Evolutionary conservation across 1,140 invertebrate species (phyloP).

Genomic region (Aleiodes sp.): DNA sequence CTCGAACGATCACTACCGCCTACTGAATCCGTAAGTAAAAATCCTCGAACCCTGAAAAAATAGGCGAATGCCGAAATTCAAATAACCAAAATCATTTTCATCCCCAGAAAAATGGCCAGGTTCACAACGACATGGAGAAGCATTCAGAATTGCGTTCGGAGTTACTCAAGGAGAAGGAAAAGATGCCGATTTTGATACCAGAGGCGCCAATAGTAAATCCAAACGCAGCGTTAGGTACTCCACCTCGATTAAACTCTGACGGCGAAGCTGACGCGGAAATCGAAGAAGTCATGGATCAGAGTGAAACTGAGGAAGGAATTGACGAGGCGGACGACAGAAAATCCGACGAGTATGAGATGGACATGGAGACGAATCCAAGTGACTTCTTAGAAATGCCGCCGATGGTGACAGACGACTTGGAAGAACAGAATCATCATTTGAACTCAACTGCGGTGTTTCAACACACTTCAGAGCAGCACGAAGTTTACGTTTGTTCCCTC

Average conservation of each 20-base stretch:
- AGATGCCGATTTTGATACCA: constrained; percentile 61
- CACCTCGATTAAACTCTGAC: constrained; percentile 62
- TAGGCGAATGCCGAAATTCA: not conserved
- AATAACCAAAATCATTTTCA: not conserved
- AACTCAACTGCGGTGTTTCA: constrained; percentile 45
- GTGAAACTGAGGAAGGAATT: constrained; percentile 57
- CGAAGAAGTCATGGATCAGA: constrained; percentile 58
- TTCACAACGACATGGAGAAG: constrained; percentile 32
- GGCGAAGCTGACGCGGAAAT: constrained; percentile 58
- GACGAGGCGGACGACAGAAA: constrained; percentile 58
- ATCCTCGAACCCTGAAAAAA: too few relatives aligned
- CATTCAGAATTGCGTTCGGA: constrained; percentile 51
- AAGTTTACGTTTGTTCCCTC: constrained; percentile 65
- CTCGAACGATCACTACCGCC: constrained; percentile 58
- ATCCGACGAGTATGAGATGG: constrained; percentile 64
- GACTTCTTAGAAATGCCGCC: constrained; percentile 62
- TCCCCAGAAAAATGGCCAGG: constrained; percentile 29
- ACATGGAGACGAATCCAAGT: constrained; percentile 65
- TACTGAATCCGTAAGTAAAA: constrained; percentile 9
- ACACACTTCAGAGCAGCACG: constrained; percentile 61
- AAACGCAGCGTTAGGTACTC: constrained; percentile 63
- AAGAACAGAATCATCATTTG: constrained; percentile 40
- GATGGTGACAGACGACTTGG: constrained; percentile 56
- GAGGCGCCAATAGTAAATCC: constrained; percentile 65
- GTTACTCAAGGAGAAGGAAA: constrained; percentile 55